Evolutionary conservation across 2,888 invertebrate genomes (phyloP), one percentile per base, ranked within the genome.

Genomic region (Acrocyrtus sp.): DNA sequence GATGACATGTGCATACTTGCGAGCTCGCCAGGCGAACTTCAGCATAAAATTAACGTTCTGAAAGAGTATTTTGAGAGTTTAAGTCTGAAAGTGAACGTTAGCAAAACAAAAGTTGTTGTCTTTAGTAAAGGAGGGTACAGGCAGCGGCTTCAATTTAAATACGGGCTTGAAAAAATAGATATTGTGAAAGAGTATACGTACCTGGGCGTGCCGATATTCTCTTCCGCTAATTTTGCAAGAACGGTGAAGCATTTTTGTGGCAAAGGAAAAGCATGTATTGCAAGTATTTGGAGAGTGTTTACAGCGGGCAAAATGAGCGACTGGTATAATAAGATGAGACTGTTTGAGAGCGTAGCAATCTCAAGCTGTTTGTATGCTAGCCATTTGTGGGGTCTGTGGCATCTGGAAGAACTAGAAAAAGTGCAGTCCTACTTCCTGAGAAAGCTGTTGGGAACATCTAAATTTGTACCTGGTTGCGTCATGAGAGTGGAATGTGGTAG

Each of bases 81-180:
- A 8, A 19, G 45, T 2, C 29, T 66, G 22, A 56, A 15, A 41
- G 56, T 66, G 2, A 66, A 66, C 26, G 10, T 66, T 1, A 24
- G 34, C 21, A 66, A 66, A n/a, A 66, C 66, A 1, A 66, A 66
- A 66, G 15, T 56, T 17, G 21, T 66, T 45, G 26, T 48, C 4
- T 66, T 66, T 48, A 57, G 24, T 8, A 56, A 19, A 1, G 10
- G 21, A 29, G 17, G 17, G 19, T 27, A 19, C 2, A 47, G 6
- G 1, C 24, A 34, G 12, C 45, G 19, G 6, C 56, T 57, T 5
- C n/a, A n/a, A n/a, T n/a, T n/a, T n/a, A n/a, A n/a, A 2, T 66
- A 2, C 53, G 19, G 5, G 56, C 58, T 57, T n/a, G n/a, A n/a
- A n/a, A n/a, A n/a, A n/a, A 26, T n/a, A 19, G 48, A 66, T 1